A percentile compares a stretch with the other conserved stretches of the same genome.
These are phyloP conservation scores for Setophaga kirtlandii DNA, from an alignment of 2,113 vertebrate species.

Conservation along the genomic window DNA sequence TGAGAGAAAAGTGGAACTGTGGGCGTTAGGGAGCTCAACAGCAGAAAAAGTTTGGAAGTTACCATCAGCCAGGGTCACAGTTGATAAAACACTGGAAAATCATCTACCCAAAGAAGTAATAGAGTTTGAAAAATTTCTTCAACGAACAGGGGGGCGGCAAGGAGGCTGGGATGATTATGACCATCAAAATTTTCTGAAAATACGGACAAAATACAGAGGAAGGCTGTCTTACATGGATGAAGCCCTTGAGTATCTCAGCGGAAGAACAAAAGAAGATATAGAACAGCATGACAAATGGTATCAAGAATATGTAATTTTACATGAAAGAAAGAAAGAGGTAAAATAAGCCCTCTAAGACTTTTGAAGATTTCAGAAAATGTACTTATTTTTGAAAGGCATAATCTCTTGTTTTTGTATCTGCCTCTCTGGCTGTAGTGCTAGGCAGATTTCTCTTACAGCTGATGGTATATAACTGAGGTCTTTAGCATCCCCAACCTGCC, in stretches of 20 bases:
- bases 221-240: constrained; percentile 78
- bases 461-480: not conserved
- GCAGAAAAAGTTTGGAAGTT: constrained; percentile 52
- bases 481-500: not conserved
- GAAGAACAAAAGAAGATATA: constrained; percentile 82
- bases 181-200: constrained; percentile 85
- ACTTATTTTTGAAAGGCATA: not conserved
- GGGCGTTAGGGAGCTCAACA: constrained; percentile 69
- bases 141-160: constrained; percentile 81
- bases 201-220: constrained; percentile 84
- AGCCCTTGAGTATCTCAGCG: constrained; percentile 80
- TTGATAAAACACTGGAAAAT: constrained; percentile 41
- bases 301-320: constrained; percentile 81
- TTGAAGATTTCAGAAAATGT: not conserved
- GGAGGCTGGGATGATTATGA: constrained; percentile 92
- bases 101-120: constrained; percentile 80
- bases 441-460: not conserved
- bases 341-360: not conserved
- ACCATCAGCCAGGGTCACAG: constrained; percentile 54
- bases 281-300: constrained; percentile 87
- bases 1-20: constrained; percentile 87
- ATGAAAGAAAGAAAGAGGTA: constrained; percentile 90
- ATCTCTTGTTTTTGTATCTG: not conserved
- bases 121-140: constrained; percentile 86
- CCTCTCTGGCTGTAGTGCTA: not conserved